Base-by-base conservation (phyloP, 2,888 invertebrate genomes). In the Pyrrhia umbra region DNA sequence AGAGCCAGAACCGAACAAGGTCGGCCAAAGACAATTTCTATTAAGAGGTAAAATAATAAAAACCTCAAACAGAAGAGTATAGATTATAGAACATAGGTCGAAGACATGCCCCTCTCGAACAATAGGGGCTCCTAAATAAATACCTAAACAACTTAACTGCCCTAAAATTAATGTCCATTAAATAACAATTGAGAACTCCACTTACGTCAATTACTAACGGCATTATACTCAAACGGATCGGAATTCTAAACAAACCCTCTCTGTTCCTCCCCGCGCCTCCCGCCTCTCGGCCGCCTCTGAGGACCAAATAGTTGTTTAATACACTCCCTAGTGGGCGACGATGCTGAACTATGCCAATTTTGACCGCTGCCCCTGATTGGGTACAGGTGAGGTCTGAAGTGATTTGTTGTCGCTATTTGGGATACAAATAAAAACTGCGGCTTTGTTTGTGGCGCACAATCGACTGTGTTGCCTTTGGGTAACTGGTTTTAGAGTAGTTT, bases 231-330 rank as follows among this genome's bases (percentile, higher is more conserved):
- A 65, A 77, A 63, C 51, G 47, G 74, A 68, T 65, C 34, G 58
- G 77, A 49, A 77, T 80, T 78, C 77, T 68, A 80, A 80, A 73
- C 67, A 77, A 68, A 61, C 63, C 50, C 10, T 50, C 16, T 2
- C 27, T 20, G 8, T 6, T 43, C 37, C 20, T 43, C 40, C 9
- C 43, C 18, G 9, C 5, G 18, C 20, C 39, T 46, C 15, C 30
- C 42, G 30, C 40, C 55, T 46, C 50, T 47, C 54, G 51, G 60
- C 51, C 60, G 69, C 39, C 54, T 66, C 62, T 55, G 60, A 71
- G 63, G 69, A 72, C 66, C 72, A 64, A 79, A 80, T 82, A 77
- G 65, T 81, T 76, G 71, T 79, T 67, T 72, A 77, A 75, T 72
- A 79, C 49, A 66, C 57, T 64, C 62, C 68, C 70, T 42, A 46